Conservation (phyloP, 2,797 vertebrate species). For the Hozukius guyotensis region DNA sequence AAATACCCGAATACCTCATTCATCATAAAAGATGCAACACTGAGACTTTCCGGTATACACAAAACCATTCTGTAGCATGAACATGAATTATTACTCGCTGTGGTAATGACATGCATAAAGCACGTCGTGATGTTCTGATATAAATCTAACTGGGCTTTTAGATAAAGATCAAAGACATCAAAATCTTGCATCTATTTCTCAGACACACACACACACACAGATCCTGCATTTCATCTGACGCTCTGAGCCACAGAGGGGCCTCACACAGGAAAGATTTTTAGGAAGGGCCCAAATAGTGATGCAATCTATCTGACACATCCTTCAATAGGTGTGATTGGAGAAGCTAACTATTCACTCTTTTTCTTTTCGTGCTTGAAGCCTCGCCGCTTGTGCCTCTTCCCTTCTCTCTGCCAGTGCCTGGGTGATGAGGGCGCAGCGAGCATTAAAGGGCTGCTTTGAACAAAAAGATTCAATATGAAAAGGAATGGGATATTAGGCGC, state of each 20-base stretch:
- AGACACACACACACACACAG: not conserved
- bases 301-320: conserved; percentile 68
- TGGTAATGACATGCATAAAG: conserved; percentile 41
- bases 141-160: conserved; percentile 56
- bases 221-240: conserved; percentile 7
- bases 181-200: conserved; percentile 24
- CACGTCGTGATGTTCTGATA: conserved; percentile 34
- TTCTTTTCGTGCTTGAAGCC: conserved; percentile 31
- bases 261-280: conserved; percentile 34
- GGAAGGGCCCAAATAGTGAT: conserved; percentile 59
- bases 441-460: conserved; percentile 77
- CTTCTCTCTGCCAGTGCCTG: conserved; percentile 15
- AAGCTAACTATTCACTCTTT: conserved; percentile 30
- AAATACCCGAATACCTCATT: not conserved
- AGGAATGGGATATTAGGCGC: conserved; percentile 76
- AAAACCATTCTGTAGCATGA: conserved; percentile 19
- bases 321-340: conserved; percentile 59
- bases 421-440: conserved; percentile 58
- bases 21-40: conserved; percentile 11
- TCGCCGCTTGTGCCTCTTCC: not conserved
- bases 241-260: conserved; percentile 18
- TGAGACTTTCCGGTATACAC: not conserved
- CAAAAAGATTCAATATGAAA: conserved; percentile 79
- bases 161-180: conserved; percentile 60
- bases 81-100: conserved; percentile 25